A percentile compares a stretch with the other conserved stretches of the same genome.
Conservation (phyloP, 2,113 vertebrate genomes). For the Vimba vimba region DNA sequence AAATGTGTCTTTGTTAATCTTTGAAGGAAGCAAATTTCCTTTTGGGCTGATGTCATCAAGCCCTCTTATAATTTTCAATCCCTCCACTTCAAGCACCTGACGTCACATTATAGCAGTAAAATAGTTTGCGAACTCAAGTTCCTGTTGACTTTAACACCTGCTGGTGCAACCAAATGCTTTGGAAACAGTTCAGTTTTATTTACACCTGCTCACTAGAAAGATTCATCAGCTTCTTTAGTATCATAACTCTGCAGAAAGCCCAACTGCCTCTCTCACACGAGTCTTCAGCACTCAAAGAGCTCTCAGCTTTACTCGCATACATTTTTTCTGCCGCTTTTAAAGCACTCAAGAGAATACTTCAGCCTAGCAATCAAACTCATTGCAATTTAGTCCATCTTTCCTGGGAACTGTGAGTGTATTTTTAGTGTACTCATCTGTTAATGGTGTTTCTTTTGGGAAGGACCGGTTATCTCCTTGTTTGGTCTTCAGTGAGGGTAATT, state of each 20-base stretch:
- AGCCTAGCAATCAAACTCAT: conserved; percentile 27
- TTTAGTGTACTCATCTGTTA: conserved; percentile 46
- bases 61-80: not conserved
- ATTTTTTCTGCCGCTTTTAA: conserved; percentile 23
- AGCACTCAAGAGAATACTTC: conserved; percentile 30
- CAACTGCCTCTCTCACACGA: conserved; percentile 15
- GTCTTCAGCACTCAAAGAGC: conserved; percentile 23
- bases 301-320: conserved; percentile 15
- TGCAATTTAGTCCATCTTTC: conserved; percentile 38
- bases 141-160: not conserved
- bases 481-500: conserved; percentile 4
- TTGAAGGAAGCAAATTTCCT: not conserved
- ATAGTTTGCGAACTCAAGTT: not conserved
- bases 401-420: conserved; percentile 47
- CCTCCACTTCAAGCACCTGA: not conserved
- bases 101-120: not conserved
- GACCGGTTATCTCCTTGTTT: conserved; percentile 18
- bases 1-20: not conserved
- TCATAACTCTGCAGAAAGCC: conserved; percentile 28
- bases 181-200: not conserved
- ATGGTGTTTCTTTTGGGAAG: conserved; percentile 31
- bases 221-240: not conserved
- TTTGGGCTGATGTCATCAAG: not conserved
- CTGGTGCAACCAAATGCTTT: not conserved
- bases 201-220: conserved; percentile 6